A percentile compares a stretch with the other conserved stretches of the same genome.
phyloP scores from a whole-genome alignment of 2,113 vertebrate species.

The Scartelaos histophorus region DNA sequence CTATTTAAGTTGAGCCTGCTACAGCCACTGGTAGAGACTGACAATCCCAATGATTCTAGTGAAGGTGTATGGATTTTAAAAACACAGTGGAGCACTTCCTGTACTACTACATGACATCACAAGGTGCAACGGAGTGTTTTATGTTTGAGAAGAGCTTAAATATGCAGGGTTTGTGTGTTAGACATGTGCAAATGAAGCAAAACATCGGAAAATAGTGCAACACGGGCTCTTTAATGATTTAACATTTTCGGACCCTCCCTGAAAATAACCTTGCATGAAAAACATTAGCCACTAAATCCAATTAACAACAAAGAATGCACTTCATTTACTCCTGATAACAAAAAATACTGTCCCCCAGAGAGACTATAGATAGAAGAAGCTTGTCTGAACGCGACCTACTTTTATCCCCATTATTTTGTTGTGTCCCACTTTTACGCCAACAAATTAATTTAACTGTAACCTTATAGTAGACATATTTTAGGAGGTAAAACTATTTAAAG shows the following conservation, averaged over 20 bases:
- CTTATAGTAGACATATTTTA: not conserved
- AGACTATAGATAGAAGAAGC: constrained; percentile 1
- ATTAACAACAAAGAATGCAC: not conserved
- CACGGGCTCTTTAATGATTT: not conserved
- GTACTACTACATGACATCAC: too few species aligned
- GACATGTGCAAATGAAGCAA: too few species aligned
- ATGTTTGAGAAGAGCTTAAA: too few species aligned
- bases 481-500: not conserved
- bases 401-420: constrained; percentile 1
- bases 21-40: too few species aligned
- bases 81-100: too few species aligned
- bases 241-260: not conserved
- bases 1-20: not conserved
- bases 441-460: not conserved
- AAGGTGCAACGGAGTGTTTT: too few species aligned
- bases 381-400: not conserved
- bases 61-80: too few species aligned
- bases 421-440: not conserved
- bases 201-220: too few species aligned
- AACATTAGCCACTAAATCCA: not conserved
- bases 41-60: too few species aligned
- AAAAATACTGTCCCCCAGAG: not conserved
- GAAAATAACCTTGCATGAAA: not conserved
- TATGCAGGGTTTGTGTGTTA: too few species aligned
- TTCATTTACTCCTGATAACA: not conserved